Conservation (phyloP, 1,140 invertebrate genomes). For the Drosophila bocki region DNA sequence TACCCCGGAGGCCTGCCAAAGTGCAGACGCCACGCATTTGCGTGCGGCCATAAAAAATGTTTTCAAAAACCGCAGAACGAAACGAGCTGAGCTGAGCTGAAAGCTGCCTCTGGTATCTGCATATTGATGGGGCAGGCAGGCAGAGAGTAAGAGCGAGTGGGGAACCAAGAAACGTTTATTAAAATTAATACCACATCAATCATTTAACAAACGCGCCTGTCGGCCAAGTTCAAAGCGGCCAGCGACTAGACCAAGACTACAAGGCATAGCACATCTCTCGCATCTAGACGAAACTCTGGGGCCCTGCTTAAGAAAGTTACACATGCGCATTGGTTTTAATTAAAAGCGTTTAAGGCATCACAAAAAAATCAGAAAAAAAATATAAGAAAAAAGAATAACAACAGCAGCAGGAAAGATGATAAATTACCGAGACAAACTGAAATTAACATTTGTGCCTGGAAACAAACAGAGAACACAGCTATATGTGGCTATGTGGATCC, state of each 20-base stretch:
- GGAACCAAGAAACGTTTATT: conserved; percentile 67
- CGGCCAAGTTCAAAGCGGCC: conserved; percentile 80
- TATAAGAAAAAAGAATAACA: background rate
- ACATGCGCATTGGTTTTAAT: conserved; percentile 84
- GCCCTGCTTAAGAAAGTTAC: conserved; percentile 81
- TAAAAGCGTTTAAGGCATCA: conserved; percentile 80
- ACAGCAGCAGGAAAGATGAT: conserved; percentile 61
- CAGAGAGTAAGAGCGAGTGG: background rate
- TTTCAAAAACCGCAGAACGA: conserved; percentile 37
- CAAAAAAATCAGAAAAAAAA: conserved; percentile 3
- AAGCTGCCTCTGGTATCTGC: conserved; percentile 39
- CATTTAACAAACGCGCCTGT: conserved; percentile 82
- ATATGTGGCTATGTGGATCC: conserved; percentile 1
- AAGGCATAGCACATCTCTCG: conserved; percentile 13
- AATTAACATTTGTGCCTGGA: conserved; percentile 71
- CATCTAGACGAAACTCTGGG: conserved; percentile 25
- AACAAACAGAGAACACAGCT: conserved; percentile 27
- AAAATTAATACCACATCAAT: conserved; percentile 85
- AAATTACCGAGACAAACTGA: conserved; percentile 82
- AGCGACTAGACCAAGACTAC: conserved; percentile 42
- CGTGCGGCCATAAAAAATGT: conserved; percentile 51
- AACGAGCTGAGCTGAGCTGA: conserved; percentile 9
- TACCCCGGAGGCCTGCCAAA: conserved; percentile 20
- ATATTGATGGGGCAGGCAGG: conserved; percentile 64
- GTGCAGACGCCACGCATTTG: conserved; percentile 67